Evolutionary conservation across 2,888 invertebrate genomes (phyloP).

Genomic region (Ernsta delagoae): DNA sequence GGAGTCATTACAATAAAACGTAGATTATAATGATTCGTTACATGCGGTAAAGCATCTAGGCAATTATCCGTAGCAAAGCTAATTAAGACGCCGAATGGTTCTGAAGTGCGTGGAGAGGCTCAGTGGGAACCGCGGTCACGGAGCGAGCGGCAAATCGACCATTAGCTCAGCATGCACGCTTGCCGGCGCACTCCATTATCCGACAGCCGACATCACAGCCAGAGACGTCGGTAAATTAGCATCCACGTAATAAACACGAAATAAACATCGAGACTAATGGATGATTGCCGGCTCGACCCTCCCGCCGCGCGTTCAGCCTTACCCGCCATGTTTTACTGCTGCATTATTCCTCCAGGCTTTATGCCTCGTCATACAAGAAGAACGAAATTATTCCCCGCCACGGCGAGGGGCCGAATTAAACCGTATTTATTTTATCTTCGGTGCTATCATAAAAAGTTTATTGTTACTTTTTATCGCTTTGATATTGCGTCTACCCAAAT

Average conservation of each 20-base stretch:
- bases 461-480: constrained; percentile 69
- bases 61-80: constrained; percentile 58
- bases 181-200: constrained; percentile 56
- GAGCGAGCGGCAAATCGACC: constrained; percentile 49
- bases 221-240: constrained; percentile 65
- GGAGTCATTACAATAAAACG: constrained; percentile 61
- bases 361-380: constrained; percentile 50
- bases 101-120: constrained; percentile 52
- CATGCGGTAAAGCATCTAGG: constrained; percentile 53
- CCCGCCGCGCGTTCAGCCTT: constrained; percentile 39
- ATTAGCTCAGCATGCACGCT: constrained; percentile 50
- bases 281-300: constrained; percentile 60
- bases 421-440: constrained; percentile 69
- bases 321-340: constrained; percentile 41
- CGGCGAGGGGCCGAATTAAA: constrained; percentile 56
- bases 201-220: constrained; percentile 57
- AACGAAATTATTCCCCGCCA: constrained; percentile 49
- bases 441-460: constrained; percentile 69
- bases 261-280: constrained; percentile 79
- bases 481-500: constrained; percentile 61
- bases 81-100: constrained; percentile 62
- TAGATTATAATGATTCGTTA: constrained; percentile 63
- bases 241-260: constrained; percentile 71
- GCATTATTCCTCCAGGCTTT: constrained; percentile 46
- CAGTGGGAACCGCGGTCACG: constrained; percentile 50